Conservation (phyloP, 2,888 invertebrate species). For the Smittia aterrima region DNA sequence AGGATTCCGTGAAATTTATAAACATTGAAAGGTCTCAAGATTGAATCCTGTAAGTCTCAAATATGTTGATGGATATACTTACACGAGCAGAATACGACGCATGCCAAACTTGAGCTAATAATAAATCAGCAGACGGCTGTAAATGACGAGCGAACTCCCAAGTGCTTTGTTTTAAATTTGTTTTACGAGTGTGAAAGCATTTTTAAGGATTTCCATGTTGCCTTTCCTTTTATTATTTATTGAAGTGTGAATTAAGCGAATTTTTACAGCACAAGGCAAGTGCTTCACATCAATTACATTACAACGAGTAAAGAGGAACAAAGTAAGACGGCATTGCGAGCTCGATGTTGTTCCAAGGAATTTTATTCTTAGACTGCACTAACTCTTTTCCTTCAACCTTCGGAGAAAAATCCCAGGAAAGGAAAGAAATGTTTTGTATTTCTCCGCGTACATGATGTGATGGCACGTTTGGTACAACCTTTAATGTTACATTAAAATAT, state of each 20-base stretch:
- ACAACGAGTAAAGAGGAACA: background rate
- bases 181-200: background rate
- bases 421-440: background rate
- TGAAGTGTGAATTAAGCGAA: conserved; percentile 16
- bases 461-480: conserved; percentile 13
- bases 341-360: too few species aligned
- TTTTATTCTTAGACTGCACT: too few species aligned
- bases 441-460: background rate
- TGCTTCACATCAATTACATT: conserved; percentile 25
- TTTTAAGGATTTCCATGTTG: background rate
- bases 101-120: too few species aligned
- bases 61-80: too few species aligned
- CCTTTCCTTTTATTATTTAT: conserved; percentile 4
- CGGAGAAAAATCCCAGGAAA: background rate
- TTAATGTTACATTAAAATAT: conserved; percentile 33
- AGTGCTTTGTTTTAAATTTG: background rate
- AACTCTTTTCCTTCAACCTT: background rate
- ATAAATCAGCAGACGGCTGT: background rate
- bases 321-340: too few species aligned
- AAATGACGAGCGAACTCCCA: background rate
- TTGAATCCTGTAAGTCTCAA: too few species aligned
- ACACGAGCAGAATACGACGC: too few species aligned
- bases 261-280: background rate
- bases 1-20: too few species aligned
- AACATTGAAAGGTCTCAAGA: too few species aligned